These are phyloP conservation scores for Enteromius treurensis DNA, from an alignment of 2,797 vertebrate genomes.

Conservation along the genomic window DNA sequence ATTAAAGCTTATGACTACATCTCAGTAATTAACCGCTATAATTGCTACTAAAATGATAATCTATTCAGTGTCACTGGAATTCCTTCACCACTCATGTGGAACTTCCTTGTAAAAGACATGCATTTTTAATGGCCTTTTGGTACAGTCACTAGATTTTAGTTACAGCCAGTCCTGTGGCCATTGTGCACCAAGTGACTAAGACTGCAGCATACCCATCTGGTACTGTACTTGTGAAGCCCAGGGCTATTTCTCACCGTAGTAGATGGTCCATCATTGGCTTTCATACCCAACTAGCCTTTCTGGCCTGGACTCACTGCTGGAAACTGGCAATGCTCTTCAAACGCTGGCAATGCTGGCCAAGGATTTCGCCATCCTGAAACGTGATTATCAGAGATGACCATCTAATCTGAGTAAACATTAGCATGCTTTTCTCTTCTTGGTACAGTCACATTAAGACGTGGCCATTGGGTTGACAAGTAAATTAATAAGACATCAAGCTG, in stretches of 20 bases:
- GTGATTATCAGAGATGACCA: slow-evolving; percentile 13
- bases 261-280: neutral
- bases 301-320: neutral
- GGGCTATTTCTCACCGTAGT: neutral
- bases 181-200: slow-evolving; percentile 1
- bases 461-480: neutral
- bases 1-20: neutral
- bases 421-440: neutral
- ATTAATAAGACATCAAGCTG: neutral
- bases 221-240: neutral
- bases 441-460: neutral
- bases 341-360: neutral
- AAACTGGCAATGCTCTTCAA: slow-evolving; percentile 3
- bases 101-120: neutral
- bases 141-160: slow-evolving; percentile 19
- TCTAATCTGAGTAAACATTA: slow-evolving; percentile 10
- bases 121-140: neutral
- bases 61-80: slow-evolving; percentile 18
- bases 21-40: slow-evolving; percentile 24
- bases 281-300: neutral
- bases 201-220: slow-evolving; percentile 4
- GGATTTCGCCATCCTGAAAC: neutral
- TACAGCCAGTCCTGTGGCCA: neutral
- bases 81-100: slow-evolving; percentile 25
- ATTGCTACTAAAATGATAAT: slow-evolving; percentile 20